Evolutionary conservation across 1,140 invertebrate species (phyloP), one percentile per base, ranked within the genome.

Genomic region (Procambarus clarkii): DNA sequence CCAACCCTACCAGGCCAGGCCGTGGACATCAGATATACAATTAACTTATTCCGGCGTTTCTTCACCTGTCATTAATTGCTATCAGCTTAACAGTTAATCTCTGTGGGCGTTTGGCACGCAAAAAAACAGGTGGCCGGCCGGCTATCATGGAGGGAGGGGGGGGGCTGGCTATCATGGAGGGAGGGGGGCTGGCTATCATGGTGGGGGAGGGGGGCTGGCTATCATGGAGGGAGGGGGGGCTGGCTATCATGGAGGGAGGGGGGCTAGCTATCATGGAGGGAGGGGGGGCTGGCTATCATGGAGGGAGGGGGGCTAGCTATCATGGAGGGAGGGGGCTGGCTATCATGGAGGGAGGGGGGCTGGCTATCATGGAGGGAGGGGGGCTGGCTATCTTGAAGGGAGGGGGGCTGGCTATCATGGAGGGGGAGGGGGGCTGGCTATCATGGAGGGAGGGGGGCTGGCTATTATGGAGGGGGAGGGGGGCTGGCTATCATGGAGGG

Each of bases 1-100:
- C n/a, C 69, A 7, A 8, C n/a, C n/a, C 69, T 21, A 8, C 69
- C 24, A 4, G 5, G 69, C 69, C 69, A 8, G 64, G 64, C 64
- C 69, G 15, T 34, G 15, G 24, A 74, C 69, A 74, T 74, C 80
- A n/a, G 80, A 58, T 60, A 82, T 60, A 50, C 80, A 82, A 82
- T 82, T 82, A 82, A 45, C 48, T 60, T 82, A 58, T 82, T 82
- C 80, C 8, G 13, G n/a, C 80, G 13, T 82, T 46, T 60, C 80
- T 60, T 4, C 80, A 24, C n/a, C 80, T 81, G 24, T 82, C 50
- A 82, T 82, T 60, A 82, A 82, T 60, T 44, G 8, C n/a, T 0
- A 24, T 24, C 80, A 24, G 18, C n/a, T 82, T 82, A 48, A 82
- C 80, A 60, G 80, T 82, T 82, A 82, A 13, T 60, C 50, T 82